Evolutionary conservation across 2,797 vertebrate genomes (phyloP), one percentile per base, ranked within the genome.

Genomic region (Rhodeus uyekii): DNA sequence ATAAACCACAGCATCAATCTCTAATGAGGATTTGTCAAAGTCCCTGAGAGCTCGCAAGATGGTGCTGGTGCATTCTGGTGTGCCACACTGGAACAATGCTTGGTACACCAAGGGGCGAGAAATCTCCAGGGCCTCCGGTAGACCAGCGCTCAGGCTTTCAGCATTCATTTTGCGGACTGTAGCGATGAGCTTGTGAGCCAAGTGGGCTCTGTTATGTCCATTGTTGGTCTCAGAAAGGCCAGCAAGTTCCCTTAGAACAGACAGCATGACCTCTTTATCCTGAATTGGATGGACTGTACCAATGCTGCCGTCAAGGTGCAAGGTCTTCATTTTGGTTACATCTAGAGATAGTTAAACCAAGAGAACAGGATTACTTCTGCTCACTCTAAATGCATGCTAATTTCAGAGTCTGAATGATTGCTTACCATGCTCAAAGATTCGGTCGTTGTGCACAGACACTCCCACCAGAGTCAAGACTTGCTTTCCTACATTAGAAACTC

Each of bases 1-100:
- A 53, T 97, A 98, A 13, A 97, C 95, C 0, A 93, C 84, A 0
- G 93, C 87, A 68, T 99, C 98, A 48, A 94, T 90, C 86, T 97
- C 86, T 0, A 95, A 10, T 0, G 95, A 91, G 24, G 93, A 90
- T 48, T 85, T 86, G 0, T 93, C 92, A 32, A 93, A 93, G 10
- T 85, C 94, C 84, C 95, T 95, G 83, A 99, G 91, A 88, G 96
- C 93, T 84, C 94, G 94, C 90, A 98, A 94, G 89, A 99, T 93
- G 75, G 92, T 94, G 53, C 93, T 94, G 83, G 94, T 96, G 90
- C 97, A 99, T 86, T 97, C 96, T 14, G 95, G 93, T 58, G 96
- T 97, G 76, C 98, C 98, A 0, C 98, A 99, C 91, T 99, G 98
- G 76, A 91, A 90, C 90, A 99, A 91, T 60, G 95, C 95, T 92